Base-by-base conservation (phyloP, 2,888 invertebrate species). In the Drosophila meridiana region DNA sequence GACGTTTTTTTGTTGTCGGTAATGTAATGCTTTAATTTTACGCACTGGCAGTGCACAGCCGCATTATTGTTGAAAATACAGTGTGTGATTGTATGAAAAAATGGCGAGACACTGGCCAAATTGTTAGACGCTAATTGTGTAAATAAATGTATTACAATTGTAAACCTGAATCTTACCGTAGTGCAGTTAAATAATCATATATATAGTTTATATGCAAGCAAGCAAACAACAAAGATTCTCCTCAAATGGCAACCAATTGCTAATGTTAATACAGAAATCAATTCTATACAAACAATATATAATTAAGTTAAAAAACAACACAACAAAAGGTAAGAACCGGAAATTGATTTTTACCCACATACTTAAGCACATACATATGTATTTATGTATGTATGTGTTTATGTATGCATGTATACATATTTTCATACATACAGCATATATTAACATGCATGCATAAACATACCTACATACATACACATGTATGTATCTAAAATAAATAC, bases 271-370 rank as follows among this genome's bases (percentile, higher is more conserved):
- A 82, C 80, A 78, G 13, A 50, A 79, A 78, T 36, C 42, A 48
- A 70, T 40, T 50, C 20, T 59, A 43, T 59, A 64, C 20, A 34
- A n/a, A 53, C 50, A 61, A 65, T 6, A 52, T 34, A 60, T 57
- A 52, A 62, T 9, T 28, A 68, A 56, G 56, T 56, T 56, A 42
- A 30, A 47, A 47, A 59, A 63, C 45, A 64, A 80, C 47, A 73
- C 58, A 70, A 82, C 68, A 55, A 69, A 78, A 78, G 78, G 82
- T 82, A 77, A 78, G 78, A 73, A 69, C 82, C 78, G 78, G 78
- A 79, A 82, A 82, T 79, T 78, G 82, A 79, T 82, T 79, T 78
- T 78, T 78, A 69, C 69, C 69, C 74, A 40, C 68, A 78, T 63
- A 65, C 38, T 34, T 43, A 57, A 53, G 26, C 55, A 57, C 28